Percentiles rank a stretch among this genome's conserved stretches.
These are phyloP conservation scores for Zele albiditarsus DNA, from an alignment of 2,888 invertebrate genomes.

Conservation along the genomic window DNA sequence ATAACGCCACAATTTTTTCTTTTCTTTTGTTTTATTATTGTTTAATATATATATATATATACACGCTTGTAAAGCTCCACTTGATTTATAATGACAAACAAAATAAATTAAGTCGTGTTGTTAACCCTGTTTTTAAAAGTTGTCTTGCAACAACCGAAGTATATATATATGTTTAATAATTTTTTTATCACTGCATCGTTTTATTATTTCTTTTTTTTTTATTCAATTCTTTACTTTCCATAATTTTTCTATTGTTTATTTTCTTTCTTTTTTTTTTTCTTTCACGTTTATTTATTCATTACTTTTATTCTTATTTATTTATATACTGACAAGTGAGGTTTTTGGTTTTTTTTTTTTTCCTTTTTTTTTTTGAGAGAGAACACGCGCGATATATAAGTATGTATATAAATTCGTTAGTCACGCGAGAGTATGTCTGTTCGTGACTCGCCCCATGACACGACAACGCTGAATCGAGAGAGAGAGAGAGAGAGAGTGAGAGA, in stretches of 20 bases:
- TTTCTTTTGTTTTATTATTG: no score
- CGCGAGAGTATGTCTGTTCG: conserved; percentile 23
- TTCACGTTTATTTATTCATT: conserved; percentile 8
- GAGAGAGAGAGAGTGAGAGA: not conserved
- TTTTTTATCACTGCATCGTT: conserved; percentile 2
- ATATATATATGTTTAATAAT: conserved; percentile 25
- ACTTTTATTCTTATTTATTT: not conserved
- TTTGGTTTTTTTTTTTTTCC: no score
- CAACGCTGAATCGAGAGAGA: not conserved
- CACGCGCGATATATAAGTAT: conserved; percentile 19
- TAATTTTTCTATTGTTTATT: conserved; percentile 14
- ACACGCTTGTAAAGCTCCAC: conserved; percentile 47
- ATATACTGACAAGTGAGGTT: not conserved
- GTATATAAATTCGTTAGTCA: conserved; percentile 41
- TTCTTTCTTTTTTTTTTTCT: conserved; percentile 29
- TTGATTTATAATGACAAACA: conserved; percentile 58
- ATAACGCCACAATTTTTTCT: conserved; percentile 52
- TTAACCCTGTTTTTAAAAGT: conserved; percentile 61
- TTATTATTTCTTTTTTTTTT: conserved; percentile 32
- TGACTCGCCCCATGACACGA: conserved; percentile 18
- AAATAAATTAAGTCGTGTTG: conserved; percentile 59
- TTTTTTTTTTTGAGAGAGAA: no score
- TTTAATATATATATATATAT: conserved; percentile 35
- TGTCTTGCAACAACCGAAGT: not conserved
- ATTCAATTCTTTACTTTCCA: conserved; percentile 14